Percentiles rank a stretch among this genome's conserved stretches.
Conservation (phyloP, 2,888 invertebrate genomes). For the Phrixothrix hirtus region DNA sequence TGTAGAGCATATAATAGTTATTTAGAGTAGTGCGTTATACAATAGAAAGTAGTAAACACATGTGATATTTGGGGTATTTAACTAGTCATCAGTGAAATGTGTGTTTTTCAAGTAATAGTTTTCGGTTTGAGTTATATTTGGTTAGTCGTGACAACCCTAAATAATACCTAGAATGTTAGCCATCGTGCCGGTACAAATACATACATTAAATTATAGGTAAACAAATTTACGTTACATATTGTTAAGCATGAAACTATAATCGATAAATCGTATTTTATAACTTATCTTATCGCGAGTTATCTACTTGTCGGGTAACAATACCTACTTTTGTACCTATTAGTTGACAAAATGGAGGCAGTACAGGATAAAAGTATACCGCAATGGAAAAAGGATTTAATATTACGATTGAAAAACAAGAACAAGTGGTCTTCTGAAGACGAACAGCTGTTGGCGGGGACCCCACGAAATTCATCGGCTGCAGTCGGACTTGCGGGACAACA, state of each 20-base stretch:
- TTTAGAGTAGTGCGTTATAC: conserved; percentile 23
- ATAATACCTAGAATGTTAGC: background rate
- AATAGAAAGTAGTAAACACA: conserved; percentile 27
- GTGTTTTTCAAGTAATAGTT: conserved; percentile 15
- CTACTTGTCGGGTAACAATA: conserved; percentile 1
- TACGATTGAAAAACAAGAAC: conserved; percentile 59
- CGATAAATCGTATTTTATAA: conserved; percentile 8
- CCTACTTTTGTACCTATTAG: background rate
- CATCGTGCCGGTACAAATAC: conserved; percentile 3
- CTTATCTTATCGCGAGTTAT: conserved; percentile 14
- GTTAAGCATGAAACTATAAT: conserved; percentile 9
- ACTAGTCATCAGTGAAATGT: conserved; percentile 28
- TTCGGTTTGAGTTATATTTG: background rate
- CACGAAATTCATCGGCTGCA: conserved; percentile 37
- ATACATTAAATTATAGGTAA: background rate
- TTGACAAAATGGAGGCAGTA: conserved; percentile 6
- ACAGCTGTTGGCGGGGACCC: conserved; percentile 38
- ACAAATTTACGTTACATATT: no score
- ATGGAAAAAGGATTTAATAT: conserved; percentile 84
- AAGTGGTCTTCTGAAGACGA: conserved; percentile 32
- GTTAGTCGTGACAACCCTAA: background rate
- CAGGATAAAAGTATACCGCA: conserved; percentile 62
- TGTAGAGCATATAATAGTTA: conserved; percentile 7
- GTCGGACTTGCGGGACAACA: conserved; percentile 47
- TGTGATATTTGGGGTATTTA: conserved; percentile 24